A percentile compares a stretch with the other conserved stretches of the same genome.
These are phyloP conservation scores for Megatriorchis doriae DNA, from an alignment of 2,113 vertebrate genomes.

Conservation along the genomic window DNA sequence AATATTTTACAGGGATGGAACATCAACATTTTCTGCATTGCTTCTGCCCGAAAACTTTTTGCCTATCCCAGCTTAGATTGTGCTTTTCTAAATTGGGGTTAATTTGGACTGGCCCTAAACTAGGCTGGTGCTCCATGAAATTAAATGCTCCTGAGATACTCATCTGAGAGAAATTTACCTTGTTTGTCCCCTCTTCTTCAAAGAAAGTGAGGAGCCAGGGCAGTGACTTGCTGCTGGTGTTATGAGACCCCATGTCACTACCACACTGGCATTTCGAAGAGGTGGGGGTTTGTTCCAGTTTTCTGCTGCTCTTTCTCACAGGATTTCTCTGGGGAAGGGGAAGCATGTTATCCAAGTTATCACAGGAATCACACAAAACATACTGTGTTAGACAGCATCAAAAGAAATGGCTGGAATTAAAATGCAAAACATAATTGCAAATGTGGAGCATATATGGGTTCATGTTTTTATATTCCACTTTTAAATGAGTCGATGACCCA, in stretches of 20 bases:
- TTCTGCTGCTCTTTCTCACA: neutral
- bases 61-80: neutral
- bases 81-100: neutral
- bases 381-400: conserved; percentile 61
- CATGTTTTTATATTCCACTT: neutral
- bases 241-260: neutral
- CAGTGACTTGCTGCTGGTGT: neutral
- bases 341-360: conserved; percentile 67
- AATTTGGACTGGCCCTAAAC: neutral
- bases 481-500: neutral
- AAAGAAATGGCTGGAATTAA: conserved; percentile 64
- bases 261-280: neutral
- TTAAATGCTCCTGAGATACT: neutral
- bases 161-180: neutral
- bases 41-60: neutral
- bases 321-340: neutral
- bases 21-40: neutral
- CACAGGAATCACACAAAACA: conserved; percentile 79
- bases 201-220: neutral
- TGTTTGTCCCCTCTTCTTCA: neutral
- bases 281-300: neutral
- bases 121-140: neutral
- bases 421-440: neutral
- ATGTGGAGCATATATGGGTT: neutral
- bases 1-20: neutral